Base-by-base conservation (phyloP, 2,888 invertebrate species). In the Himalopsyche japonica region DNA sequence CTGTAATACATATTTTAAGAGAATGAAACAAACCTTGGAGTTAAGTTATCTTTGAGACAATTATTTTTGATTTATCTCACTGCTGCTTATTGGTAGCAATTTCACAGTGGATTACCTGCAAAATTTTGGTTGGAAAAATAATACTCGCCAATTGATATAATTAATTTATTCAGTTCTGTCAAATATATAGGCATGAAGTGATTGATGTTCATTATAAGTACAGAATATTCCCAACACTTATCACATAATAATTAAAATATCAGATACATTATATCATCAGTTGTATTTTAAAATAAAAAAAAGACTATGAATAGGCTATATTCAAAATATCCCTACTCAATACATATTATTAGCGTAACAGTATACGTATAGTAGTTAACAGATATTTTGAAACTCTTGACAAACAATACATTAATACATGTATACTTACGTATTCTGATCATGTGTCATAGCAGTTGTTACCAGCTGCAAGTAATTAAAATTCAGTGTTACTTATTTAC, bases 91-190 rank as follows among this genome's bases (percentile, higher is more conserved):
- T n/a, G n/a, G n/a, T n/a, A 43, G 8, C 10, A 10, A 8, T 37
- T 37, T 37, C 8, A 37, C 6, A 37, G 10, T 8, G 8, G 37
- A 5, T 10, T 37, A 37, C 5, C 37, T 37, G 10, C 37, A 7
- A 37, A 43, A 43, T 2, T 15, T 37, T 43, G 3, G 3, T 43
- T 43, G 43, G 15, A 27, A 24, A 70, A 70, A 27, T 15, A 70
- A 70, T 15, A 70, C 70, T 27, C 24, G 24, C 2, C 15, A 70
- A 70, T 70, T 27, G 43, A 77, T 79, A 82, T 82, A 43, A 81
- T 64, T 43, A 77, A 80, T 84, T 82, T 85, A 86, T 84, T 83
- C 83, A 83, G 84, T 85, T 85, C 85, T 83, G 83, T 83, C 81
- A 83, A 30, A 49, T 76, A 81, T 77, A 78, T 76, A 79, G 70